Base-by-base conservation (phyloP, 1,140 invertebrate species). In the Drosophila repletoides region DNA sequence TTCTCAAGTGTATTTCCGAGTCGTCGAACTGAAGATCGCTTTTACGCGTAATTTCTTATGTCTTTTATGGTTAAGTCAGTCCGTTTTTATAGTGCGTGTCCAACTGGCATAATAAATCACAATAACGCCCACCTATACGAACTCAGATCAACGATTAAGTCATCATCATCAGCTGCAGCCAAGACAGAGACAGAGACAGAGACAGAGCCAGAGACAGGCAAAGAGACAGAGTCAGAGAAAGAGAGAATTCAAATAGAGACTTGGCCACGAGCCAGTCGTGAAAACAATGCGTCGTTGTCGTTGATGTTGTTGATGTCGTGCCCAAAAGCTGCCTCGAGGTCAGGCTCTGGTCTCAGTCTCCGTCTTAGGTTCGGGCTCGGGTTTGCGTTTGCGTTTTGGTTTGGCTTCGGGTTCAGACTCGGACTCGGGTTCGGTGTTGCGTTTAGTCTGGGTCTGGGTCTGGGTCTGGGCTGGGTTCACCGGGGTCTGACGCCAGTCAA, bases 41-140 rank as follows among this genome's bases (percentile, higher is more conserved):
- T 36, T 5, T 22, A n/a, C n/a, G n/a, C n/a, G n/a, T n/a, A 14
- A 43, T 43, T 52, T 40, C 36, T 45, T 6, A 4, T n/a, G n/a
- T n/a, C n/a, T 55, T 26, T 31, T 51, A 48, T 48, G 41, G 7
- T 52, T 60, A 28, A 58, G 59, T 34, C 46, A 58, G 56, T 59
- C 41, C 19, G 64, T 36, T 64, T 77, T 73, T 73, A 77, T 64
- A 80, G 71, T 79, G 76, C 76, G 76, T 79, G 67, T 73, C 67
- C 65, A 60, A 80, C 68, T 56, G 59, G 76, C 66, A 79, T 66
- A 79, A 79, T 79, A 79, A 79, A 79, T 79, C 76, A 79, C 58
- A 66, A 66, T 66, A 71, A 79, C 76, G 76, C 76, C 76, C 76
- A 79, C 76, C 60, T 65, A 49, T 49, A 43, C 49, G 34, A 71